phyloP scores from a whole-genome alignment of 2,888 invertebrate genomes.

The Sipunculus nudus region DNA sequence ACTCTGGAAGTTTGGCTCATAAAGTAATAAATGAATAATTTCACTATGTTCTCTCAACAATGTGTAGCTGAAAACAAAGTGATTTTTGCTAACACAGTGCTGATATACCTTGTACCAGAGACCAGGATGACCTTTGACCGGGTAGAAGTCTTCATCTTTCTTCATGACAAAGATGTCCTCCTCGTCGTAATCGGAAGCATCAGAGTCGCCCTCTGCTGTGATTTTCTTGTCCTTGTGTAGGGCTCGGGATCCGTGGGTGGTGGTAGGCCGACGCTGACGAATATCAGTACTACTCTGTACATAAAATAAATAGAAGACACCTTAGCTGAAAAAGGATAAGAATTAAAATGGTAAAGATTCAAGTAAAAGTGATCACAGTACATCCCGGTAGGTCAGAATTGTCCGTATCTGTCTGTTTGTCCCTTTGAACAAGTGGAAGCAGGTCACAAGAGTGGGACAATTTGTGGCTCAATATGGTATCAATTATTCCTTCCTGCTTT shows the following conservation, averaged over 20 bases:
- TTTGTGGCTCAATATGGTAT: no score
- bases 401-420: not conserved
- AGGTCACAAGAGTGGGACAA: no score
- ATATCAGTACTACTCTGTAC: not conserved
- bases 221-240: slow-evolving; percentile 50
- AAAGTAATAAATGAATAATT: no score
- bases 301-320: not conserved
- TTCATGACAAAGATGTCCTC: slow-evolving; percentile 44
- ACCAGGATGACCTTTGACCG: slow-evolving; percentile 58
- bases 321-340: no score
- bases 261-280: slow-evolving; percentile 34
- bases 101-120: slow-evolving; percentile 59
- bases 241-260: slow-evolving; percentile 49
- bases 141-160: slow-evolving; percentile 51
- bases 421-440: no score
- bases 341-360: slow-evolving; percentile 3
- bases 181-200: slow-evolving; percentile 40
- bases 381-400: not conserved
- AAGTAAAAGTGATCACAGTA: not conserved
- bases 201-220: slow-evolving; percentile 45
- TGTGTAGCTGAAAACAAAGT: no score
- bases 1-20: no score
- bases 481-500: no score
- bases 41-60: no score
- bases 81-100: not conserved